A percentile compares a stretch with the other conserved stretches of the same genome.
These are phyloP conservation scores for Scopus umbretta DNA, from an alignment of 2,113 vertebrate species.

Conservation along the genomic window DNA sequence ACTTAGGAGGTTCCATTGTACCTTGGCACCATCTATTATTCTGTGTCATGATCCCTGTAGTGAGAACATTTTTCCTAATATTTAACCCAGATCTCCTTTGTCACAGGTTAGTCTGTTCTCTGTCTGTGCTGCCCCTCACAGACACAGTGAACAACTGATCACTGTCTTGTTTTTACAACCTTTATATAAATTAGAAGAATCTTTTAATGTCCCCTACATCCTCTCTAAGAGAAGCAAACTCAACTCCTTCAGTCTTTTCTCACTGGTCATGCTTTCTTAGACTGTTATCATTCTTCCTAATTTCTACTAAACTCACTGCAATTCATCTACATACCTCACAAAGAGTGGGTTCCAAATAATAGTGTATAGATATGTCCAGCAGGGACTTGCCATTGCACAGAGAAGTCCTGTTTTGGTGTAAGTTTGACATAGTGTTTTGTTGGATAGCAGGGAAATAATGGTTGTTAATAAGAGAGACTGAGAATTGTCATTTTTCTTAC, in stretches of 20 bases:
- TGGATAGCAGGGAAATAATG: background rate
- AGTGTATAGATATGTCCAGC: background rate
- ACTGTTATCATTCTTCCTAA: background rate
- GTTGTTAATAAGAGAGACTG: background rate
- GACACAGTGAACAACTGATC: background rate
- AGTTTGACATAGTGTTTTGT: background rate
- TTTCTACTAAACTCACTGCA: background rate
- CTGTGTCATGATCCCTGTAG: background rate
- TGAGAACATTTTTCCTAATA: background rate
- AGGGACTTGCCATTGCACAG: background rate
- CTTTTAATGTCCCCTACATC: rapidly evolving
- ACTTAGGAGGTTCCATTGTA: background rate
- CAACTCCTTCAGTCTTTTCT: background rate
- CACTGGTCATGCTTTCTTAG: background rate
- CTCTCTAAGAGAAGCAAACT: background rate
- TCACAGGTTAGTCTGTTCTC: background rate
- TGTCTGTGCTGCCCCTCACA: background rate
- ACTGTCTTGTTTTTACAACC: background rate
- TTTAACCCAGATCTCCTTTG: background rate
- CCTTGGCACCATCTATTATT: background rate
- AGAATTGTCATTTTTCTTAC: background rate
- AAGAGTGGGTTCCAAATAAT: background rate
- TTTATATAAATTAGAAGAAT: background rate
- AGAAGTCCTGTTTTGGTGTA: background rate
- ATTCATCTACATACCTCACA: background rate